These are phyloP conservation scores for Brotogeris chrysoptera DNA, from an alignment of 2,797 vertebrate species.

Conservation along the genomic window DNA sequence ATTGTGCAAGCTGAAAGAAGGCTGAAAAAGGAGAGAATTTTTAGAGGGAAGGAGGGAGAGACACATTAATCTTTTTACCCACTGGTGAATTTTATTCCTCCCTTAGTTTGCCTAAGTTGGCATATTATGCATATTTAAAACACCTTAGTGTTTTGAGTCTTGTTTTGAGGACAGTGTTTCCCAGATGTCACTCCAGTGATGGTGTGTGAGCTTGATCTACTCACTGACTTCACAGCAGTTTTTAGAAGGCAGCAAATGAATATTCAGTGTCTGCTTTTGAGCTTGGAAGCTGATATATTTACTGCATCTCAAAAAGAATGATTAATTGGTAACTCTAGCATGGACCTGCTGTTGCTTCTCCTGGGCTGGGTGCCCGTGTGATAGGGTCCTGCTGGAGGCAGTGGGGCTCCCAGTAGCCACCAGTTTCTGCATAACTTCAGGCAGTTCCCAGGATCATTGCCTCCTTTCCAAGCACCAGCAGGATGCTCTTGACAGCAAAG, in stretches of 20 bases:
- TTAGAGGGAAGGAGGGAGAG: background rate
- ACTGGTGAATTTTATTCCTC: background rate
- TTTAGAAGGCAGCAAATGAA: background rate
- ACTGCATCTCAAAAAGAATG: background rate
- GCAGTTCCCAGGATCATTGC: background rate
- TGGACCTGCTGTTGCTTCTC: background rate
- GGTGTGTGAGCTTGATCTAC: background rate
- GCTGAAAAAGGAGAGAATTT: background rate
- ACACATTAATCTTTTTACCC: background rate
- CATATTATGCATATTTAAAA: background rate
- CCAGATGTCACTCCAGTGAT: background rate
- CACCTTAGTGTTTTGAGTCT: background rate
- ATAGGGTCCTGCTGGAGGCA: background rate
- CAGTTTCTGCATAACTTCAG: rapidly evolving
- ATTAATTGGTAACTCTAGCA: background rate
- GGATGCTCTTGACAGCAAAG: background rate
- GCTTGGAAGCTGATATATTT: background rate
- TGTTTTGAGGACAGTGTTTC: background rate
- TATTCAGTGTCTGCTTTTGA: background rate
- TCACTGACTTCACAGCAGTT: background rate
- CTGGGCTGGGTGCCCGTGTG: rapidly evolving
- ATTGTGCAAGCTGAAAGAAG: background rate
- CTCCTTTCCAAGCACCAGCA: rapidly evolving
- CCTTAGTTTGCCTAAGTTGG: background rate
- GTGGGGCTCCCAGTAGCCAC: background rate